phyloP scores from a whole-genome alignment of 1,140 invertebrate genomes.

The Drosophila malerkotliana region DNA sequence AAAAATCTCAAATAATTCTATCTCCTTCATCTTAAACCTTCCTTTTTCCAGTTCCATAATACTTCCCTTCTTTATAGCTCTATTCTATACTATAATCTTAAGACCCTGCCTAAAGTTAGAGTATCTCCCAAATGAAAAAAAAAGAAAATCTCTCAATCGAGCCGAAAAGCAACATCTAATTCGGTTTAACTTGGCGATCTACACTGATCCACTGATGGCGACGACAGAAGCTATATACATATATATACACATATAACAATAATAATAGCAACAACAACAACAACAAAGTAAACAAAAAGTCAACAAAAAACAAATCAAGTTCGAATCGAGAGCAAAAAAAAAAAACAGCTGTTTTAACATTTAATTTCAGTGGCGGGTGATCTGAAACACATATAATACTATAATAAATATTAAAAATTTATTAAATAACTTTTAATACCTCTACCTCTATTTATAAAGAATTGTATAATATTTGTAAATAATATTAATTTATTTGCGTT shows the following conservation, averaged over 20 bases:
- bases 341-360: constrained; percentile 61
- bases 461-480: neutral
- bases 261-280: constrained; percentile 6
- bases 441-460: too few species aligned
- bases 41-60: too few species aligned
- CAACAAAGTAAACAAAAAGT: constrained; percentile 18
- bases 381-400: too few species aligned
- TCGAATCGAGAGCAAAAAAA: constrained; percentile 22
- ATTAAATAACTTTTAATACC: too few species aligned
- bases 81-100: neutral
- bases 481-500: neutral
- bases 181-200: constrained; percentile 40
- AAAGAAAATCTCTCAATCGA: constrained; percentile 50
- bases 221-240: constrained; percentile 21
- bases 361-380: constrained; percentile 7
- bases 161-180: constrained; percentile 55
- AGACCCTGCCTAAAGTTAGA: neutral
- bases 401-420: too few species aligned
- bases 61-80: too few species aligned
- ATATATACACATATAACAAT: neutral
- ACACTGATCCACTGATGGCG: constrained; percentile 46
- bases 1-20: too few species aligned
- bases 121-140: constrained; percentile 1
- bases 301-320: constrained; percentile 33
- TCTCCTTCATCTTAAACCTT: too few species aligned